Conservation (phyloP, 2,888 invertebrate genomes). For the Podabrus alpinus region DNA sequence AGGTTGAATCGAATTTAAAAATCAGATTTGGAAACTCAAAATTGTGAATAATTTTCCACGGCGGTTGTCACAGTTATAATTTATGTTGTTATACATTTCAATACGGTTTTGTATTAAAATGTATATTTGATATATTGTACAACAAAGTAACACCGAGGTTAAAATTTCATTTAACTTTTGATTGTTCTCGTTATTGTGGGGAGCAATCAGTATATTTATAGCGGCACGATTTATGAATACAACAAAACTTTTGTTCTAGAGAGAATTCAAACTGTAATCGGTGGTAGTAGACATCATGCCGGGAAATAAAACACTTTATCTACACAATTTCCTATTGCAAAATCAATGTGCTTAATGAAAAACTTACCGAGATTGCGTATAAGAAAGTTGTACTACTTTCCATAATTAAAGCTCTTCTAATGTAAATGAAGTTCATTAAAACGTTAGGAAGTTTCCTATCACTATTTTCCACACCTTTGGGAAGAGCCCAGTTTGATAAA, state of each 20-base stretch:
- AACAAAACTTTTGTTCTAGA: not conserved
- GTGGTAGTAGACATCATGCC: not conserved
- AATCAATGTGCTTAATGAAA: constrained; percentile 12
- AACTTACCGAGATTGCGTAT: constrained; percentile 13
- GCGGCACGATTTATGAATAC: not conserved
- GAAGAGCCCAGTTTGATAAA: not conserved
- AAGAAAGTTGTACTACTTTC: constrained; percentile 5
- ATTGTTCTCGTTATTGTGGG: not conserved
- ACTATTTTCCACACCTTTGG: not conserved
- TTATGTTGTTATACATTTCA: not conserved
- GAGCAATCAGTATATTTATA: not conserved
- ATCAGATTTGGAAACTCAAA: not conserved
- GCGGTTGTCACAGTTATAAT: not conserved
- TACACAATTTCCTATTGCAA: constrained; percentile 7
- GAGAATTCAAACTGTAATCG: not conserved
- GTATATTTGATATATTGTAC: not conserved
- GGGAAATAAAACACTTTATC: not conserved
- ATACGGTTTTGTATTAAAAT: not conserved
- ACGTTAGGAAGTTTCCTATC: not conserved
- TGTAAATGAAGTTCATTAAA: constrained; percentile 4
- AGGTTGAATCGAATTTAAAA: not conserved
- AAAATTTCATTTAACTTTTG: not conserved
- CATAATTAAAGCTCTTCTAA: constrained; percentile 12
- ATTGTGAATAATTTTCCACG: not conserved
- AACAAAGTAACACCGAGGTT: not conserved